phyloP scores from a whole-genome alignment of 2,113 vertebrate genomes.

The Chaetorhynchus papuensis region DNA sequence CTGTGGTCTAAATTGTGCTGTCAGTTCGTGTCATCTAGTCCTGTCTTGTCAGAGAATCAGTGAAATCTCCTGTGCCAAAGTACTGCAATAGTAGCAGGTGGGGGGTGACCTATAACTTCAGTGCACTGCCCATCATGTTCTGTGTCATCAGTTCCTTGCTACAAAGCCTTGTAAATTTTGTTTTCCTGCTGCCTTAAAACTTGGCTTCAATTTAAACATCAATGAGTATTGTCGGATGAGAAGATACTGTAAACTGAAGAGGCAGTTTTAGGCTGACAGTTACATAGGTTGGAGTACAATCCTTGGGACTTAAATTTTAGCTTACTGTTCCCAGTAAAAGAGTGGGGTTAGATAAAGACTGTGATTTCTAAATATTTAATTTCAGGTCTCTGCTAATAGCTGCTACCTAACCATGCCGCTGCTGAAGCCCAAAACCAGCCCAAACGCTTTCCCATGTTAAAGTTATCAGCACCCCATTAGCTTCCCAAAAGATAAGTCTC shows the following conservation, averaged over 20 bases:
- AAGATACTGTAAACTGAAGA: neutral
- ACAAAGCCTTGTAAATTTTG: neutral
- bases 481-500: neutral
- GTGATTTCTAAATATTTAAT: neutral
- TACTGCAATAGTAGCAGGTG: neutral
- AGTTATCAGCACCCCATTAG: neutral
- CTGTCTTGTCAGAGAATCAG: neutral
- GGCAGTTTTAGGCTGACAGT: neutral
- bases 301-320: neutral
- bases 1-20: neutral
- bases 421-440: neutral
- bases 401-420: neutral
- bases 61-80: neutral
- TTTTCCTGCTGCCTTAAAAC: neutral
- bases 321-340: neutral
- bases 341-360: neutral
- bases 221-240: neutral
- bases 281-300: neutral
- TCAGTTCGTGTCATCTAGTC: neutral
- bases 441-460: neutral
- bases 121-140: fast-evolving
- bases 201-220: neutral
- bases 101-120: neutral
- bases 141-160: neutral
- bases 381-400: neutral